Evolutionary conservation across 2,888 invertebrate genomes (phyloP), one percentile per base, ranked within the genome.

Genomic region (Lepetodrilus schrolli): DNA sequence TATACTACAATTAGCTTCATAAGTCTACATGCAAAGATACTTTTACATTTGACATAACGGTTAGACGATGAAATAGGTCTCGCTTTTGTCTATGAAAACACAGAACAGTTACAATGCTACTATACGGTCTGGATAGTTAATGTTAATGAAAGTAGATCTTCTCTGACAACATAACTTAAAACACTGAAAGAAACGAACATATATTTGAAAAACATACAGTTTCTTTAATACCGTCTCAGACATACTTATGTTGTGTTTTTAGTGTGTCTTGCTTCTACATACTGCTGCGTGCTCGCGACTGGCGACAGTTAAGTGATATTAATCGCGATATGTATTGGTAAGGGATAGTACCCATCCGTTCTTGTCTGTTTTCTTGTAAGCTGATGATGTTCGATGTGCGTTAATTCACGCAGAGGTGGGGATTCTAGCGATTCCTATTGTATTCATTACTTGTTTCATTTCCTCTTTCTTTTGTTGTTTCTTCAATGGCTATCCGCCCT

Each of bases 381-480:
- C 17, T 5, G 3, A 34, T 58, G 58, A 58, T 58, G 30, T 30
- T 10, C 30, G 26, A 17, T 30, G 30, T 4, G 30, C 58, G 58
- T 58, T 58, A 58, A 1, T 58, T 58, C 30, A 58, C 58, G 30
- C 58, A 26, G 5, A 58, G 23, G 58, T 30, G 58, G 34, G 58
- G 58, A 58, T 58, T 58, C 34, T 58, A 58, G 58, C 58, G 58
- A 58, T 58, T 58, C 34, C 58, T 58, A 26, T 58, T 58, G 58
- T 58, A 34, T 30, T 17, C 58, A n/a, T 30, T 30, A 58, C 58
- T 58, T 30, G 58, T 58, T 58, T 30, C 58, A 58, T 58, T 58
- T 30, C 58, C 58, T 58, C 26, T 0, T 23, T 58, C 58, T 58
- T n/a, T 58, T 58, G 58, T 58, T 58, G 30, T 58, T 58, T 17